Evolutionary conservation across 2,797 vertebrate genomes (phyloP).

Genomic region (Gastrophryne carolinensis): DNA sequence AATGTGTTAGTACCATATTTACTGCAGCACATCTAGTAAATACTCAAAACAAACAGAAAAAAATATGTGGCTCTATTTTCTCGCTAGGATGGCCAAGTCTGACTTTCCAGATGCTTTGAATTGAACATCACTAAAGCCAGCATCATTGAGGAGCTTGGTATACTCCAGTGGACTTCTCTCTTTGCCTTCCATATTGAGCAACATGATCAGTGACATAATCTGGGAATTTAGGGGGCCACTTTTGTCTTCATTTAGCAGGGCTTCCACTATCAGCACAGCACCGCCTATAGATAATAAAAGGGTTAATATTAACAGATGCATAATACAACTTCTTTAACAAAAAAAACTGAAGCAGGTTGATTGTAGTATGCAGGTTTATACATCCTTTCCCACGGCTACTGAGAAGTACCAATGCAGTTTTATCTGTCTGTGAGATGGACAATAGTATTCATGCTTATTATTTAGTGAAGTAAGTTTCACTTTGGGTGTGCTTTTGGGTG

Average conservation of each 20-base stretch:
- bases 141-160: slow-evolving; percentile 66
- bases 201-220: slow-evolving; percentile 84
- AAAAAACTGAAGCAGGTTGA: no score
- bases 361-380: no score
- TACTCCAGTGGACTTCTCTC: slow-evolving; percentile 76
- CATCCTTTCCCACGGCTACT: no score
- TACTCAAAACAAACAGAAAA: neutral
- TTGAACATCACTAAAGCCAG: slow-evolving; percentile 70
- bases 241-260: slow-evolving; percentile 64
- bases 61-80: slow-evolving; percentile 60
- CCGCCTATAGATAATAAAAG: slow-evolving; percentile 61
- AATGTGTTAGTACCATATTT: no score
- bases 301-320: no score
- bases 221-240: slow-evolving; percentile 78
- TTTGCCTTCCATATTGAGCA: slow-evolving; percentile 84
- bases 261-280: slow-evolving; percentile 66
- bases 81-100: slow-evolving; percentile 79
- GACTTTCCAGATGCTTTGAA: slow-evolving; percentile 75
- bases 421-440: no score
- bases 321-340: no score
- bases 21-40: no score
- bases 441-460: no score
- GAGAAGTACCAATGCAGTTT: no score
- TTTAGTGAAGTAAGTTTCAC: no score
- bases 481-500: no score